Evolutionary conservation across 2,797 vertebrate species (phyloP), one percentile per base, ranked within the genome.

Genomic region (Malacoctenus gilli): DNA sequence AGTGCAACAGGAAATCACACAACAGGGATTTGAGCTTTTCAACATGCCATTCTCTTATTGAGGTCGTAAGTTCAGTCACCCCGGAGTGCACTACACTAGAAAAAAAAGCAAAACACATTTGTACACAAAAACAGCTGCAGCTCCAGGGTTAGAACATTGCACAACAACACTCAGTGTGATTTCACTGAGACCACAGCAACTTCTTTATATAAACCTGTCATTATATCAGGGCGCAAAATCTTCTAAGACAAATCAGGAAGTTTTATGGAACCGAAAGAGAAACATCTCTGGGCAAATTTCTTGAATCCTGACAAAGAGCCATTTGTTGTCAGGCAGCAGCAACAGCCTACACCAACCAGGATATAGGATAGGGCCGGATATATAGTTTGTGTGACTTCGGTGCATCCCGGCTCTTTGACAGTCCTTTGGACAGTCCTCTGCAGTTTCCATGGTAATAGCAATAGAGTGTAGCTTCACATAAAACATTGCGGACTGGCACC

Each of bases 401-500:
- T 49, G 35, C 16, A 10, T 41, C 28, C 35, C 68, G 64, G 39
- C 54, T 52, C 46, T 66, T 59, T 57, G 44, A 64, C 50, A 65
- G 35, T 38, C 62, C 69, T 62, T 74, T 79, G 65, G 54, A 71
- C 67, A 74, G 34, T 56, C 55, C 49, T 55, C 38, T 65, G 32
- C 69, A 61, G 75, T 86, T 85, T 85, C 82, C 70, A 82, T 85
- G 79, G 80, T 58, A 73, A 85, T 79, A 43, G 23, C 41, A 73
- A n/a, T 43, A 68, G 68, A 49, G 30, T 44, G 66, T 60, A 62
- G 46, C 61, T 74, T 71, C 31, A 73, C 60, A 75, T 70, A 59
- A 63, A 73, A 51, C 23, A 48, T 2, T 63, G n/a, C n/a, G n/a
- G n/a, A n/a, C n/a, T n/a, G n/a, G n/a, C n/a, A n/a, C n/a, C n/a